Base-by-base conservation (phyloP, 2,113 vertebrate species). In the Campylorhamphus procurvoides region DNA sequence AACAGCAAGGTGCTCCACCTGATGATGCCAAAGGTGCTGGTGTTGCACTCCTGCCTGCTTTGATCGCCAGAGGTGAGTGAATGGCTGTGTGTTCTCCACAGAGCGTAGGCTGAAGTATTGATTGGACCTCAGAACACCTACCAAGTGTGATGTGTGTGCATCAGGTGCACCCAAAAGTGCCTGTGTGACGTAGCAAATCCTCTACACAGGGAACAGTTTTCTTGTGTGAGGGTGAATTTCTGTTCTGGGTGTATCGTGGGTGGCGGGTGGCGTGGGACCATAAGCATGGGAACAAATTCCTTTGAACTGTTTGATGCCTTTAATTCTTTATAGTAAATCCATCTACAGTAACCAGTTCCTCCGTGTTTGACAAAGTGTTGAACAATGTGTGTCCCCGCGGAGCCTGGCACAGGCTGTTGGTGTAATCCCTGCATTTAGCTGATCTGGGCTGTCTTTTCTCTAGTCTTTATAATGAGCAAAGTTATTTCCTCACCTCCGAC, bases 251-350 rank as follows among this genome's bases (percentile, higher is more conserved):
- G 1, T 50, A 2, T 16, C 1, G 17, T 71, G 79, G 46, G 75
- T 86, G 63, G 37, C 55, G 69, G 75, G 49, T 5, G 7, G 62
- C 0, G 2, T 13, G 39, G 86, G 90, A 58, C 40, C 23, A 0
- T 39, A 37, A 84, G 74, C 5, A 1, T 8, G 14, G 6, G 55
- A 79, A 86, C 24, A 47, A 39, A 80, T 85, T 69, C 63, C 69
- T 83, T 73, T 81, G 72, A 59, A 44, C 35, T 37, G 28, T 80
- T 83, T 80, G 77, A 73, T 84, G 63, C 5, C 75, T 94, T 93
- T 94, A 95, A 90, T 97, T 90, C 79, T 90, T 88, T 87, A 66
- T 71, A 24, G 82, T 85, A 80, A 96, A 91, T 82, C 77, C 18
- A 55, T 87, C 53, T 53, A 83, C 84, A 87, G 68, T 79, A 85